Conservation (phyloP, 2,113 vertebrate species). For the Turdus rufiventris region DNA sequence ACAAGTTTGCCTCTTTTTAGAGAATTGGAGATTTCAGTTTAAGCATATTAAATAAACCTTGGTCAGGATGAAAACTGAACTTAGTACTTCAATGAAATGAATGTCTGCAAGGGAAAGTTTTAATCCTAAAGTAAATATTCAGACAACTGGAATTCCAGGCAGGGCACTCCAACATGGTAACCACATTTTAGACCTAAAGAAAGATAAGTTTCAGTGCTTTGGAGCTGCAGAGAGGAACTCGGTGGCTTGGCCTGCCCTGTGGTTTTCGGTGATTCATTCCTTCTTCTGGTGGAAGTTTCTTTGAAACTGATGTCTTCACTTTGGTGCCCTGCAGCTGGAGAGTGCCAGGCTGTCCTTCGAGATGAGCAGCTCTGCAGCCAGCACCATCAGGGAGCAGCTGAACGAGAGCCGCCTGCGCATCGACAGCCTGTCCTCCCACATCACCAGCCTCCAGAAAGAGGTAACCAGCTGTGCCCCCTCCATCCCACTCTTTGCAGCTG, state of each 20-base stretch:
- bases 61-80: not conserved
- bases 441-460: constrained; percentile 85
- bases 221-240: not conserved
- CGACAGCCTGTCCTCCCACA: constrained; percentile 79
- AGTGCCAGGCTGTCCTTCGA: constrained; percentile 80
- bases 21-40: not conserved
- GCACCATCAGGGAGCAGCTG: constrained; percentile 82
- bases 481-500: not conserved
- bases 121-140: not conserved
- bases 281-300: constrained; percentile 10
- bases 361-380: constrained; percentile 80
- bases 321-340: constrained; percentile 76
- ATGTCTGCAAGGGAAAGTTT: not conserved
- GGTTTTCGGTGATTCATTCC: not conserved
- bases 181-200: not conserved
- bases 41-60: not conserved
- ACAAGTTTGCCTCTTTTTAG: not conserved
- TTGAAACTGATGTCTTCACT: not conserved
- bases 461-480: constrained; percentile 35
- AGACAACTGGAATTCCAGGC: not conserved
- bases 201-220: not conserved
- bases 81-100: not conserved
- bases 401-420: constrained; percentile 79
- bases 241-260: not conserved
- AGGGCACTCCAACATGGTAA: not conserved